Percentiles rank a stretch among this genome's conserved stretches.
Conservation (phyloP, 2,888 invertebrate genomes). For the Luperina testacea region DNA sequence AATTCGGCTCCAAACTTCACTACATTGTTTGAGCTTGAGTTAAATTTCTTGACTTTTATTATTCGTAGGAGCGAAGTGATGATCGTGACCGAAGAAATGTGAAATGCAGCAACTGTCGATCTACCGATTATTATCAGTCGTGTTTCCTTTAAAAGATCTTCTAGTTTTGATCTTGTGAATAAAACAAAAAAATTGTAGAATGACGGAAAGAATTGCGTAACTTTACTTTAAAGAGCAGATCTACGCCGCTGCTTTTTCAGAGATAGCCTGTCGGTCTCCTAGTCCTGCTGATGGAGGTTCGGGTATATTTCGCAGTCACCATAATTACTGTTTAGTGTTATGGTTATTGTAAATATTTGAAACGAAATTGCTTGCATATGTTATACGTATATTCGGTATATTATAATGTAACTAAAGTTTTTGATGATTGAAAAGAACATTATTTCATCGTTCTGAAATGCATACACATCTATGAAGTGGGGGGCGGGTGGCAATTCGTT, state of each 20-base stretch:
- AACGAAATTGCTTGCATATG: background rate
- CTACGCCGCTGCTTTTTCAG: background rate
- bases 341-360: background rate
- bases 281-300: background rate
- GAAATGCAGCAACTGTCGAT: background rate
- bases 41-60: too few relatives aligned
- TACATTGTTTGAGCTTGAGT: too few relatives aligned
- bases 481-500: background rate
- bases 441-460: background rate
- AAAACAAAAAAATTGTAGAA: too few relatives aligned
- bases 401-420: background rate
- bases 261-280: background rate
- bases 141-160: background rate
- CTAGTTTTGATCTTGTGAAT: background rate
- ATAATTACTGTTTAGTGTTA: background rate
- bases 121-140: background rate
- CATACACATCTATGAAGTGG: background rate
- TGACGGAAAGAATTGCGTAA: background rate
- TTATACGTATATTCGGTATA: too few relatives aligned
- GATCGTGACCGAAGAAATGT: too few relatives aligned
- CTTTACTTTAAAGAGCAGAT: background rate
- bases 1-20: too few relatives aligned
- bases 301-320: background rate
- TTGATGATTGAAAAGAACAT: background rate
- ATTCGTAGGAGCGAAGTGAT: too few relatives aligned